Percentiles rank a stretch among this genome's conserved stretches.
phyloP scores from a whole-genome alignment of 2,888 invertebrate genomes.

The Metacarcinus magister region DNA sequence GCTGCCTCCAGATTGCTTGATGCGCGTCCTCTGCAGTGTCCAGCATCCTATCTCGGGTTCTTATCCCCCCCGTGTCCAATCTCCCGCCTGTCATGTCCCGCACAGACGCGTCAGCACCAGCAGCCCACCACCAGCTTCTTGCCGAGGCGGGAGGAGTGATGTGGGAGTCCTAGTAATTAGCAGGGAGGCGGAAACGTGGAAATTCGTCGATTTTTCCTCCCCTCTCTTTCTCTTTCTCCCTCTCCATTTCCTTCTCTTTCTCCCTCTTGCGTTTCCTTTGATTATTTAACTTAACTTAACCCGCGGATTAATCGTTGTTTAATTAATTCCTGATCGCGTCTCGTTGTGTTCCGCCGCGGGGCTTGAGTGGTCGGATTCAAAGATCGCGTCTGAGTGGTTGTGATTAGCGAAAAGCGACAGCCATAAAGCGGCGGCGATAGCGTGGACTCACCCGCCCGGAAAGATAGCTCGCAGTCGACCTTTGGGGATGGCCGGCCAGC shows the following conservation, averaged over 20 bases:
- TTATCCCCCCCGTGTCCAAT: conserved; percentile 76
- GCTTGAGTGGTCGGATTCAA: conserved; percentile 50
- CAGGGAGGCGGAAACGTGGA: conserved; percentile 56
- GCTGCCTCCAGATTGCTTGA: conserved; percentile 66
- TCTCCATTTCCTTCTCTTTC: conserved; percentile 31
- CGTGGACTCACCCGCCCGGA: conserved; percentile 69
- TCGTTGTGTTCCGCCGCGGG: neutral
- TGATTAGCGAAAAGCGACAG: conserved; percentile 76
- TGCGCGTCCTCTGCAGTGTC: conserved; percentile 71
- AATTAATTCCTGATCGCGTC: conserved; percentile 68
- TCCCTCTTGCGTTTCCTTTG: conserved; percentile 4
- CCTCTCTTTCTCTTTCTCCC: conserved; percentile 32
- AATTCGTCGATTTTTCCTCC: conserved; percentile 63
- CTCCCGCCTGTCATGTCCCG: conserved; percentile 74
- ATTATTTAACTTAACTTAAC: conserved; percentile 57
- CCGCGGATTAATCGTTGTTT: conserved; percentile 60
- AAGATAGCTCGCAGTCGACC: conserved; percentile 75
- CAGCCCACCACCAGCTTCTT: conserved; percentile 68
- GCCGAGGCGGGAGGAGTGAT: conserved; percentile 51
- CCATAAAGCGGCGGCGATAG: conserved; percentile 71
- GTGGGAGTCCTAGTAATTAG: conserved; percentile 66
- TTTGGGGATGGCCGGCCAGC: conserved; percentile 48
- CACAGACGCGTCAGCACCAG: conserved; percentile 75
- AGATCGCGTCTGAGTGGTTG: conserved; percentile 73
- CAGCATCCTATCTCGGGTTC: conserved; percentile 65